Conservation (phyloP, 2,888 invertebrate genomes). For the Macropis europaea region DNA sequence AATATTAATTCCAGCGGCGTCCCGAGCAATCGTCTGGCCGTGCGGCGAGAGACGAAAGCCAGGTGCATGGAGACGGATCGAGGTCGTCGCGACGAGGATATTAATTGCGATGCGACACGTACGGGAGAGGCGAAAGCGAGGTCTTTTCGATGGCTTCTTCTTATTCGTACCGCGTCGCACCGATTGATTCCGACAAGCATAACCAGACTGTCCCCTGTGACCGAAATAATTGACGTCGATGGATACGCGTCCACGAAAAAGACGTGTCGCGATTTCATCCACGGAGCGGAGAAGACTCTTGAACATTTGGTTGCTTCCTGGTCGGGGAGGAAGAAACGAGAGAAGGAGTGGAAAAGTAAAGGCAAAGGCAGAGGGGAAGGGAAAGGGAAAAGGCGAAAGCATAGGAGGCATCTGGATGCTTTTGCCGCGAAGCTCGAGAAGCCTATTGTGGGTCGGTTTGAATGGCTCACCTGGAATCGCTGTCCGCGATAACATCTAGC, state of each 20-base stretch:
- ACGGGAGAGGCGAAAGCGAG: constrained; percentile 61
- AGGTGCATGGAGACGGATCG: constrained; percentile 69
- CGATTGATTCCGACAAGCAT: constrained; percentile 61
- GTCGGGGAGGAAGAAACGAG: background rate
- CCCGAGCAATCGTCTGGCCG: constrained; percentile 53
- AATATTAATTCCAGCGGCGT: constrained; percentile 65
- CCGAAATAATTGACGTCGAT: constrained; percentile 59
- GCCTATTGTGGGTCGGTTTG: constrained; percentile 52
- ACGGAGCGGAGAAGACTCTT: too few species aligned
- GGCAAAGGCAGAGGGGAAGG: constrained; percentile 4
- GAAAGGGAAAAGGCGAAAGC: constrained; percentile 23
- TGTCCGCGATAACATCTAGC: constrained; percentile 60
- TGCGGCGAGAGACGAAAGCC: constrained; percentile 63
- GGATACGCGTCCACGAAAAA: constrained; percentile 24
- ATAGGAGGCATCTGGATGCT: constrained; percentile 50
- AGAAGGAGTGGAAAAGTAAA: constrained; percentile 7
- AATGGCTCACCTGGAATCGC: constrained; percentile 55
- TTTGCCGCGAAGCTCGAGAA: constrained; percentile 40
- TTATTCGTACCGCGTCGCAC: constrained; percentile 35
- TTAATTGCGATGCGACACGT: constrained; percentile 70
- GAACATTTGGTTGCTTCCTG: background rate
- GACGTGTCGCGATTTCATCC: background rate
- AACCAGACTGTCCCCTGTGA: constrained; percentile 52
- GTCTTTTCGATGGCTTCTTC: constrained; percentile 63
- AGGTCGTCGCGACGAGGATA: constrained; percentile 70